These are phyloP conservation scores for Heliocidaris tuberculata DNA, from an alignment of 35 echinoderm and acorn worm species.

Conservation along the genomic window DNA sequence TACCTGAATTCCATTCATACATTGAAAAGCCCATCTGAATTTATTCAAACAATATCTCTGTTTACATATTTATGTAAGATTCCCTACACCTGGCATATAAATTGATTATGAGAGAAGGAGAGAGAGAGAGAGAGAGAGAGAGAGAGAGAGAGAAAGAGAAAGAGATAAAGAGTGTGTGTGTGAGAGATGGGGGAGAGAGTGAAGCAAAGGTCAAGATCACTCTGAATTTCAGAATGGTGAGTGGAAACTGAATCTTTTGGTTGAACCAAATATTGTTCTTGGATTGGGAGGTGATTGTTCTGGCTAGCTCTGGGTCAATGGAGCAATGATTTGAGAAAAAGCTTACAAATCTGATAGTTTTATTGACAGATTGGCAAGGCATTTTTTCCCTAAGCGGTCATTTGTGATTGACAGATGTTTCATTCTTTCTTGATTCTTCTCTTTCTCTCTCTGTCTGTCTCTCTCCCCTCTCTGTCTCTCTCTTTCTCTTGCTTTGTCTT, in stretches of 20 bases:
- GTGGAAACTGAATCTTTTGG: background rate
- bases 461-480: background rate
- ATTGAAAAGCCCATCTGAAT: background rate
- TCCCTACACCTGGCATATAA: background rate
- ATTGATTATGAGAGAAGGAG: background rate
- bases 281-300: background rate
- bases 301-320: background rate
- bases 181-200: no score
- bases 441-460: background rate
- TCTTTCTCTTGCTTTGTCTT: no score
- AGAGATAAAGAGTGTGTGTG: background rate
- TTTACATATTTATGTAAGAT: background rate
- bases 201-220: background rate
- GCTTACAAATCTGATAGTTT: conserved; percentile 33
- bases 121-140: background rate
- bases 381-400: conserved; percentile 8
- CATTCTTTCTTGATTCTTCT: background rate
- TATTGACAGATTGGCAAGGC: background rate
- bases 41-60: background rate
- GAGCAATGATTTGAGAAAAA: background rate
- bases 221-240: background rate
- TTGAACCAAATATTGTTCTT: conserved; percentile 18
- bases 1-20: background rate
- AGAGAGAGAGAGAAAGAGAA: no score
- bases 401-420: conserved; percentile 20